Base-by-base conservation (phyloP, 35 echinoderm and acorn worm genomes). In the Lytechinus pictus region DNA sequence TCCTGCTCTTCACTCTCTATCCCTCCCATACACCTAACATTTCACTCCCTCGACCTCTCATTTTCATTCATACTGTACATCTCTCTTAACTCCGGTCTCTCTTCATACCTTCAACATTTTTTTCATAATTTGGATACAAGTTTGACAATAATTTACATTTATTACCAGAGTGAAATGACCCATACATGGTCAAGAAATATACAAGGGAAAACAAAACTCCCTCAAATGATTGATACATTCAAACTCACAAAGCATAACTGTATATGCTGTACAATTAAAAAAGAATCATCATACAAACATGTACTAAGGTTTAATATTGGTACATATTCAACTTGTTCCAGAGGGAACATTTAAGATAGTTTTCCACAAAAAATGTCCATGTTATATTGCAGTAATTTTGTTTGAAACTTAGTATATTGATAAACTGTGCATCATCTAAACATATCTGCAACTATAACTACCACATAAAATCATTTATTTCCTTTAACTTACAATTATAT, bases 101-200 rank as follows among this genome's bases (percentile, higher is more conserved):
- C 8, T 79, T 79, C 16, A 60, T 79, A 7, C 21, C n/a, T 7
- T 79, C 21, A 8, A 16, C 33, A 24, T 79, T 24, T 71, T 71
- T 71, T 44, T 44, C n/a, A 44, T 44, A 44, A 44, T 2, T 44
- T 44, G 33, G 33, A 44, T 44, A 44, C 33, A 44, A 90, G 88
- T 90, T 93, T 93, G 52, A 93, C 92, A 93, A 93, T 93, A 93
- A 93, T 93, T 93, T 93, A 93, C 92, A 93, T 93, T 93, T 93
- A 93, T 93, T 93, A 93, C 92, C 92, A 93, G 92, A 93, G 88
- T 90, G 29, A 90, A 90, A 54, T 90, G 88, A 90, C 28, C 88
- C 88, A 90, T 79, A 79, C 66, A 79, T 16, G 66, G 19, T 79
- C 66, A 79, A 79, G 66, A 79, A 79, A 79, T 79, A 24, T 79